Conservation (phyloP, 2,888 invertebrate species). For the Notodonta ziczac region DNA sequence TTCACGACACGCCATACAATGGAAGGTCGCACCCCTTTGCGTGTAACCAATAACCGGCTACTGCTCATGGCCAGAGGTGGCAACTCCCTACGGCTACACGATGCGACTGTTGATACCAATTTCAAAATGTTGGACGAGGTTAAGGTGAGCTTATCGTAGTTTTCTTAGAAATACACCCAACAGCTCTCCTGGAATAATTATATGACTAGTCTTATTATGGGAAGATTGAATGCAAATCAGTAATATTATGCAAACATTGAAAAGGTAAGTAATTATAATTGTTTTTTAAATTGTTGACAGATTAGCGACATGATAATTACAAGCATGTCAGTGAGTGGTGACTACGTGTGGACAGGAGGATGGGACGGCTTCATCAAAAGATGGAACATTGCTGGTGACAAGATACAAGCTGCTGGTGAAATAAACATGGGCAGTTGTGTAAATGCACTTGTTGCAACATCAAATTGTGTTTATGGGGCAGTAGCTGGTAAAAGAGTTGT, state of each 20-base stretch:
- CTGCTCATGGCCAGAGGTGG: constrained; percentile 80
- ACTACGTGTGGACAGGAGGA: constrained; percentile 82
- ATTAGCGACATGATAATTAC: constrained; percentile 81
- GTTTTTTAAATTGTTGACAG: constrained; percentile 42
- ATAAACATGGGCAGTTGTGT: constrained; percentile 67
- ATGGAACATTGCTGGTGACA: constrained; percentile 64
- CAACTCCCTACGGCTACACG: constrained; percentile 81
- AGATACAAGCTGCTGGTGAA: constrained; percentile 63
- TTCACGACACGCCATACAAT: constrained; percentile 80
- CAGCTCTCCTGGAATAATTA: no score
- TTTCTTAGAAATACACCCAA: neutral
- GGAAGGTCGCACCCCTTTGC: constrained; percentile 84
- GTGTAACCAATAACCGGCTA: constrained; percentile 72
- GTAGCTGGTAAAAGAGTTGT: constrained; percentile 62
- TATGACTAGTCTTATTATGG: no score
- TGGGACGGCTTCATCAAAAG: constrained; percentile 82
- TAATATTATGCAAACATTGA: no score
- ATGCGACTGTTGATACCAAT: constrained; percentile 68
- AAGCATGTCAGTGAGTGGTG: constrained; percentile 68
- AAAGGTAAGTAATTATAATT: no score
- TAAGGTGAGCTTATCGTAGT: constrained; percentile 64
- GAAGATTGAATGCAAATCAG: no score
- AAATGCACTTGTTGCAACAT: constrained; percentile 58
- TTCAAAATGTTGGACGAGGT: constrained; percentile 82
- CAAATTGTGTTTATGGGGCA: constrained; percentile 54